Base-by-base conservation (phyloP, 2,888 invertebrate species). In the Lacanobia oleracea region DNA sequence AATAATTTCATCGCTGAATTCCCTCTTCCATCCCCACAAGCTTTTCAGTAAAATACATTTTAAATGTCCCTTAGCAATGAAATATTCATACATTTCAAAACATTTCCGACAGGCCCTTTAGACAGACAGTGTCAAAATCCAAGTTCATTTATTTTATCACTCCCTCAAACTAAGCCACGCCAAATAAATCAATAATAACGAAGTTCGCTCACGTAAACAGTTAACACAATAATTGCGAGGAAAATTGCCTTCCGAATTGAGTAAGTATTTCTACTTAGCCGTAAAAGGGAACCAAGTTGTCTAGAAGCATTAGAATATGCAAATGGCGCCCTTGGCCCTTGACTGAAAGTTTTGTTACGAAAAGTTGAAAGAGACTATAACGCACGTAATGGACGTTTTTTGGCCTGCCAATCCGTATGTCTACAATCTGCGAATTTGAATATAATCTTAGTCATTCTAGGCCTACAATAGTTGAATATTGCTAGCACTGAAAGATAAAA, bases 151-250 rank as follows among this genome's bases (percentile, higher is more conserved):
- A 76, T 73, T 76, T 76, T 72, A 73, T 64, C 60, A 74, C 14
- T 76, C 66, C 64, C 21, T 62, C 18, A 45, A 70, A 69, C 66
- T 69, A 65, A 64, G 53, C 68, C 43, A 53, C 54, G 61, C 51
- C 67, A 23, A 66, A 73, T 72, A 69, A 78, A 83, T 84, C 84
- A 72, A 84, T 83, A 84, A 67, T 77, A 81, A 70, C 70, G 53
- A 67, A 82, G 72, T 78, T 64, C 48, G 64, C 61, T 82, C 72
- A 81, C 77, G 82, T 78, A 75, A 83, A 84, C 77, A 72, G 70
- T 81, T 78, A 75, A 84, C 75, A 73, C 69, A 81, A 75, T 81
- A 82, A 82, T 75, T 77, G 72, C 40, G 68, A 54, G 65, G 23
- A 51, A 77, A 75, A 72, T 77, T 78, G 65, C 50, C 40, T 73